These are phyloP conservation scores for Brachypodius melanocephalos DNA, from an alignment of 2,113 vertebrate genomes.

Conservation along the genomic window DNA sequence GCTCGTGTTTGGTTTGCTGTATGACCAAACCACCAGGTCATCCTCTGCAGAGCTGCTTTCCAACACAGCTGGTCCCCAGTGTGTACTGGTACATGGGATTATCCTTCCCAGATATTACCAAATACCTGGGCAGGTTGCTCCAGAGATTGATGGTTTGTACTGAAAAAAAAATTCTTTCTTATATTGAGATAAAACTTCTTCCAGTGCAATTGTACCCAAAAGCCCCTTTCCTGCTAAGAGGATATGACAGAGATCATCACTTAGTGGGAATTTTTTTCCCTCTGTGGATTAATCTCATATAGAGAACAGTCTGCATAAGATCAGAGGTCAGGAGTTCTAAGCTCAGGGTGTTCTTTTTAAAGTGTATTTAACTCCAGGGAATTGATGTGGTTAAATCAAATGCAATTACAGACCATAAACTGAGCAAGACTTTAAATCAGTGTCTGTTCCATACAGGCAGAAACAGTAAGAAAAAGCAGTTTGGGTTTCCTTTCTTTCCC, in stretches of 20 bases:
- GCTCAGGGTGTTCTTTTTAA: neutral
- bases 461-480: neutral
- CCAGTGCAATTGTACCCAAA: neutral
- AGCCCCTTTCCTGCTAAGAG: neutral
- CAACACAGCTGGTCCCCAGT: neutral
- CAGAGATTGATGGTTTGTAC: neutral
- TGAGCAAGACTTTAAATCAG: neutral
- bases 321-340: neutral
- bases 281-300: neutral
- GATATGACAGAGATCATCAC: neutral
- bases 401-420: neutral
- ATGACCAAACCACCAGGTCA: neutral
- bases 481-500: rapidly evolving
- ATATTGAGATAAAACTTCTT: neutral
- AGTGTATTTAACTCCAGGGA: neutral
- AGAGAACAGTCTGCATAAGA: neutral
- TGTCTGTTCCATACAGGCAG: neutral
- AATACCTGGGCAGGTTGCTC: neutral
- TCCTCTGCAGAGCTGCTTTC: neutral
- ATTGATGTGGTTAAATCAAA: neutral
- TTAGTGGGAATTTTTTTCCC: neutral
- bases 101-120: no score
- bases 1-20: neutral
- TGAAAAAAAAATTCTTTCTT: neutral
- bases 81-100: neutral